Base-by-base conservation (phyloP, 2,888 invertebrate genomes). In the Nemoura dubitans region DNA sequence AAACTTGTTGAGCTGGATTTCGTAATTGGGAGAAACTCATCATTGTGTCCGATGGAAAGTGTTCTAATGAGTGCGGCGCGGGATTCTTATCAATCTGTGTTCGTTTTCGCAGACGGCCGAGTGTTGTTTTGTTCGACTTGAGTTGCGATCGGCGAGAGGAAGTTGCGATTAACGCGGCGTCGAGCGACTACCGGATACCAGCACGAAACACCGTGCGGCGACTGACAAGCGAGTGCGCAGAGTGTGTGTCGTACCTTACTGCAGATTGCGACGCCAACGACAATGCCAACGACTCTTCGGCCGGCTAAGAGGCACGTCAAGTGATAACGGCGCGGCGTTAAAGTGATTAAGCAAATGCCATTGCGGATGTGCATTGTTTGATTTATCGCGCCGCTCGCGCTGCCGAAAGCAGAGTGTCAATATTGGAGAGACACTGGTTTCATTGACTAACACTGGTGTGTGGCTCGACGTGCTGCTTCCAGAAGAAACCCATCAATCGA, bases 341-440 rank as follows among this genome's bases (percentile, higher is more conserved):
- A 10, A 59, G 59, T 59, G 59, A 59, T 59, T 80, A 81, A 81
- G 27, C 14, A 59, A 59, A 59, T 59, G 59, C 21, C 59, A 16
- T 59, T 59, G 59, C 59, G 59, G 59, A 59, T 59, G 59, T 59
- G 59, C 27, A 30, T 81, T 81, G 81, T 29, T 81, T 81, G 28
- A 30, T 81, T 81, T 81, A 30, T n/a, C 21, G 81, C 2, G 80
- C n/a, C n/a, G n/a, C n/a, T n/a, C n/a, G 80, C 14, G 26, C 26
- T 0, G 26, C n/a, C 30, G 81, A 81, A 81, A 29, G n/a, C 28
- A 81, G 27, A 7, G 81, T 7, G 59, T 59, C 59, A 59, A 59
- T 59, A 59, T 59, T 59, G 2, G 36, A 36, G 2, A 28, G 78
- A 78, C 78, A 78, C 26, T 10, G 2, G 78, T 78, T 26, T 78